Base-by-base conservation (phyloP, 2,797 vertebrate genomes). In the Knipowitschia caucasica region DNA sequence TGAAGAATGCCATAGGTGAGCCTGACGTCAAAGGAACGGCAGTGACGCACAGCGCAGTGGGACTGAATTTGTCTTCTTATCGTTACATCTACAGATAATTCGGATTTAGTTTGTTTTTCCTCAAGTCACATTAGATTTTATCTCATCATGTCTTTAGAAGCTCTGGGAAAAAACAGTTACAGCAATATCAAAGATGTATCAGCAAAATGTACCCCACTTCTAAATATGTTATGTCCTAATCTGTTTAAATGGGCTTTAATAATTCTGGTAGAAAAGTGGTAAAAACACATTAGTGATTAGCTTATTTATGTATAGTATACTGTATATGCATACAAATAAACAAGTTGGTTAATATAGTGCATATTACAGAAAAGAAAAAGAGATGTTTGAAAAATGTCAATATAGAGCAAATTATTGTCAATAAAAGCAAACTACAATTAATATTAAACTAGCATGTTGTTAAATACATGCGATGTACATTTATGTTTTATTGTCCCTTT, bases 51-150 rank as follows among this genome's bases (percentile, higher is more conserved):
- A 20, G 9, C 27, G 20, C 8, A 30, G 26, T n/a, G 11, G 15
- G 24, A 43, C 23, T 27, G 43, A 29, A 30, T 46, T 20, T 30
- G 27, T 47, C 45, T 21, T 31, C 6, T 29, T 47, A 47, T 47
- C 27, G 10, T 47, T 31, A 12, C 8, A 31, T 47, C 44, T 12
- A 7, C 26, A 47, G 45, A 47, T 20, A 11, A 17, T 17, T 30
- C 44, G 5, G 17, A 14, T 44, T 7, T 26, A 31, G 44, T 47
- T 31, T 20, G 26, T 29, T 42, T 46, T 44, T 7, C 42, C 42
- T 17, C 7, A 5, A 27, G 42, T 23, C n/a, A 6, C 40, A 44
- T 26, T 9, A 44, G 42, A 27, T n/a, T 1, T 25, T 27, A 44
- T 26, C 23, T 27, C 42, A 26, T 7, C 5, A 24, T 2, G 14